A percentile compares a stretch with the other conserved stretches of the same genome.
phyloP scores from a whole-genome alignment of 2,888 invertebrate genomes.

The Melanchra persicariae region DNA sequence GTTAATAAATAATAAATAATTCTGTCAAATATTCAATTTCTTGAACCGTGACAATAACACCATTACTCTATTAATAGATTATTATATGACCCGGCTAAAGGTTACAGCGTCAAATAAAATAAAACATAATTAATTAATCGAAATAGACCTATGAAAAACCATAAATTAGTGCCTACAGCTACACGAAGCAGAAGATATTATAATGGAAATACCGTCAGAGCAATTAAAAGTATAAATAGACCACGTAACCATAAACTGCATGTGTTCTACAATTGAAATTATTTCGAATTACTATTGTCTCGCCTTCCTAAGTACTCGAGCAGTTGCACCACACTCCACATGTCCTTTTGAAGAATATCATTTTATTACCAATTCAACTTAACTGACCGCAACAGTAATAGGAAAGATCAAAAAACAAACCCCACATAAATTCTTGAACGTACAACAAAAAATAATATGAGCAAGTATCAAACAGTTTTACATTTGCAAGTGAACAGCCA shows the following conservation, averaged over 20 bases:
- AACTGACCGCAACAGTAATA: slow-evolving; percentile 47
- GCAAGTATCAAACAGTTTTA: slow-evolving; percentile 56
- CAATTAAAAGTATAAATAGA: slow-evolving; percentile 30
- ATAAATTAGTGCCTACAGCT: slow-evolving; percentile 29
- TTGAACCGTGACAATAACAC: background rate
- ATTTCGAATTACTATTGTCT: slow-evolving; percentile 31
- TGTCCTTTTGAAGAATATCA: slow-evolving; percentile 43
- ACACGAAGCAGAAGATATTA: slow-evolving; percentile 16
- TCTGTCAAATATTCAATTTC: background rate
- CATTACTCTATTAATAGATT: slow-evolving; percentile 12
- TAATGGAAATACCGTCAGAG: slow-evolving; percentile 12
- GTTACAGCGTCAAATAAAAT: slow-evolving; percentile 15
- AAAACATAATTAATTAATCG: slow-evolving; percentile 5
- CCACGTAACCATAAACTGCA: slow-evolving; percentile 20
- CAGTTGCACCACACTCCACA: slow-evolving; percentile 38
- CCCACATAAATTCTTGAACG: slow-evolving; percentile 65
- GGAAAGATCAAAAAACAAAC: slow-evolving; percentile 55
- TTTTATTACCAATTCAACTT: slow-evolving; percentile 47
- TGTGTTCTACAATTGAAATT: slow-evolving; percentile 27
- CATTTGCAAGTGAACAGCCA: slow-evolving; percentile 64
- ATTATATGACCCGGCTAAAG: slow-evolving; percentile 25
- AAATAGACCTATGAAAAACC: slow-evolving; percentile 10
- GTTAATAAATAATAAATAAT: background rate
- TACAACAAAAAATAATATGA: slow-evolving; percentile 42
- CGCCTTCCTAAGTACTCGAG: slow-evolving; percentile 14